Base-by-base conservation (phyloP, 2,888 invertebrate species). In the Caenorhabditis panamensis region DNA sequence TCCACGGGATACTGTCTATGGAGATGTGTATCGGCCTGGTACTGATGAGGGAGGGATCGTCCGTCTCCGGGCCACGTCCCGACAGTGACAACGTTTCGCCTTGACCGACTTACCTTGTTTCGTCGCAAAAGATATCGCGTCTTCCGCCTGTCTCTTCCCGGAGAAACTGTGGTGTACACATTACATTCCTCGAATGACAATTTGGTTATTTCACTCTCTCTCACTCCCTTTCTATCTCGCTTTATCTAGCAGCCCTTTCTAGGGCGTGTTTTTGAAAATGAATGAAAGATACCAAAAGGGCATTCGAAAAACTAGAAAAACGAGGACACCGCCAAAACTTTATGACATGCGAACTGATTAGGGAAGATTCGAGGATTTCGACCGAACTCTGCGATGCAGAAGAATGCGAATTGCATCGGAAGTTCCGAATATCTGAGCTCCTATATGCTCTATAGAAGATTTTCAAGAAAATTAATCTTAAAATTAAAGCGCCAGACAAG, bases 41-140 rank as follows among this genome's bases (percentile, higher is more conserved):
- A 22, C 16, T 58, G 58, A 58, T 67, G 37, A 54, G 28, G 59
- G 56, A 66, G 31, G 51, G 51, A 54, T 58, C 67, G 59, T n/a
- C 31, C 53, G n/a, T 36, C 59, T 49, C 36, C 37, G 22, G 28
- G 36, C 28, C 58, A 22, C 51, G 20, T 44, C 47, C 62, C 59
- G 26, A 26, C 53, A 59, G 66, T 64, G 75, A 75, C 28, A 54
- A 67, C 54, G 62, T 68, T 58, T 49, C 37, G 66, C 79, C 79
- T 79, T 79, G 79, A 79, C 79, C 79, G 67, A 67, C 56, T 72
- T 71, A 71, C 76, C 76, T 77, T 63, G 68, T 68, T 69, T 63
- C 68, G 56, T 24, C 47, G 24, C 44, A 59, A 73, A 53, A 75
- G 66, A 75, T 73, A 54, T 71, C 71, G 31, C 31, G 61, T 61